Base-by-base conservation (phyloP, 1,140 invertebrate genomes). In the Drosophila auraria region DNA sequence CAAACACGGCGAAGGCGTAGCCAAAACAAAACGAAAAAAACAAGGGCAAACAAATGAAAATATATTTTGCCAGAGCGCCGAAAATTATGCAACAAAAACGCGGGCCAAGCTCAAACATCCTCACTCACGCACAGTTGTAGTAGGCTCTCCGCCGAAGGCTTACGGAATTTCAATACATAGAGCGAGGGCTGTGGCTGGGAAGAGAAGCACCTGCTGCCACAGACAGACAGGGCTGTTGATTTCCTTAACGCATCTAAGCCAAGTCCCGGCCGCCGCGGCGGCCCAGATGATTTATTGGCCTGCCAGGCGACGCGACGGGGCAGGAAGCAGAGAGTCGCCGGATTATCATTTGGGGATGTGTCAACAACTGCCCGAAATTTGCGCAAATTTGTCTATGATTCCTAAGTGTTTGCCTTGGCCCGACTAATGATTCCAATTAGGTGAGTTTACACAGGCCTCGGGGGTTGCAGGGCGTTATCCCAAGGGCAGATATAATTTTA, bases 221-320 rank as follows among this genome's bases (percentile, higher is more conserved):
- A 56, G 80, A 64, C 80, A 59, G 40, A 68, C 44, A 33, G 33
- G 36, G 62, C 80, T 83, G 81, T 78, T 86, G 74, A 81, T 84
- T 78, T 86, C 63, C 44, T 71, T 58, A 87, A 87, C 79, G 80
- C 83, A 82, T 75, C 82, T 87, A 86, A 86, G 83, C 83, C 83
- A 87, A 82, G 81, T 79, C 80, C 40, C 59, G 75, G 64, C 45
- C 53, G 58, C 49, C 56, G 53, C 53, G 58, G 44, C 56, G 53
- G 58, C 9, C 68, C 64, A 69, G 76, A 86, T 86, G 83, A 86
- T 86, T 86, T 86, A 86, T 86, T 86, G 81, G 83, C 83, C 63
- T 54, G 73, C 38, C 66, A 81, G 65, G 33, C 54, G 53, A n/a
- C 36, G 33, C 54, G 50, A n/a, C 36, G 8, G 38, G 57, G 82